phyloP scores from a whole-genome alignment of 2,113 vertebrate species.

The Collichthys lucidus region DNA sequence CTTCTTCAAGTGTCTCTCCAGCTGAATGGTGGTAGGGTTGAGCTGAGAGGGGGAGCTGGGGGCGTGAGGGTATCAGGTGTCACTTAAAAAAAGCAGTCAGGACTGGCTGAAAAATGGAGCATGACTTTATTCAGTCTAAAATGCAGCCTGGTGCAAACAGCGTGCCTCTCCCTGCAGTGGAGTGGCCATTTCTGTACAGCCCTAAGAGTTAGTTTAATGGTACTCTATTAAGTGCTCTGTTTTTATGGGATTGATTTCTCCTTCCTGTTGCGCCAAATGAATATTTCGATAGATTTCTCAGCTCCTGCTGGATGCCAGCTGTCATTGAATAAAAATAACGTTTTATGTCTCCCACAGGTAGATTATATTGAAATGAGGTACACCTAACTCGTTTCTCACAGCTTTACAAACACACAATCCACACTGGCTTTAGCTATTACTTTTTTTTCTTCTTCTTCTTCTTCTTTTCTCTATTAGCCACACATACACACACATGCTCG shows the following conservation, averaged over 20 bases:
- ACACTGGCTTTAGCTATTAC: not conserved
- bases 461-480: conserved; percentile 36
- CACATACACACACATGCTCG: conserved; percentile 23
- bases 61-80: conserved; percentile 74
- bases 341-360: conserved; percentile 65
- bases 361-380: conserved; percentile 66
- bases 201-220: conserved; percentile 70
- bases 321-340: conserved; percentile 59
- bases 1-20: conserved; percentile 63
- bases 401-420: conserved; percentile 28
- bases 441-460: not conserved
- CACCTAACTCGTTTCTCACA: conserved; percentile 46
- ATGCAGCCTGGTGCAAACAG: conserved; percentile 67
- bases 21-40: conserved; percentile 38
- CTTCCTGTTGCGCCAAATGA: conserved; percentile 70
- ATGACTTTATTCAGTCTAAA: conserved; percentile 73
- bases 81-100: conserved; percentile 80
- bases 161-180: conserved; percentile 55
- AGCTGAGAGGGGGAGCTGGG: conserved; percentile 8
- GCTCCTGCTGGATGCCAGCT: conserved; percentile 63
- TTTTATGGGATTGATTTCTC: conserved; percentile 78
- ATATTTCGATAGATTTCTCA: conserved; percentile 75
- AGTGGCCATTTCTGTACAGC: conserved; percentile 63
- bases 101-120: conserved; percentile 77
- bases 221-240: conserved; percentile 77